These are phyloP conservation scores for Schlechtendalia chinensis DNA, from an alignment of 1,140 invertebrate species.

Conservation along the genomic window DNA sequence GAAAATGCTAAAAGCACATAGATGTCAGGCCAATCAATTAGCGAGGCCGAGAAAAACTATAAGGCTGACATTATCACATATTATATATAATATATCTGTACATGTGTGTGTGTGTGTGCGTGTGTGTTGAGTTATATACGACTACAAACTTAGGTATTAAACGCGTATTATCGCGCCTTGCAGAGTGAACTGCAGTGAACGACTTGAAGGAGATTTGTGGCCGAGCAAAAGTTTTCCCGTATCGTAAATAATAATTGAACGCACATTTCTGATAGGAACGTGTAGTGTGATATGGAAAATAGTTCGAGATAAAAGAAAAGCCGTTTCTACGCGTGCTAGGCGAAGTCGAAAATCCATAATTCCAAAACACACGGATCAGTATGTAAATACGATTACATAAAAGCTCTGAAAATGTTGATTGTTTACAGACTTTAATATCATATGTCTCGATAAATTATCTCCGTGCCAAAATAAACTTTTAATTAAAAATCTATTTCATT, in stretches of 20 bases:
- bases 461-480: too few species aligned
- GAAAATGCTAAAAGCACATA: neutral
- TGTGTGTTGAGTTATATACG: neutral
- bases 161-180: neutral
- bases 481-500: too few species aligned
- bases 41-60: neutral
- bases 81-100: neutral
- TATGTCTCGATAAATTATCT: too few species aligned
- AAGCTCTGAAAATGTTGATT: too few species aligned
- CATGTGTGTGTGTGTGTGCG: neutral
- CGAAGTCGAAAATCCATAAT: conserved; percentile 11
- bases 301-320: conserved; percentile 5
- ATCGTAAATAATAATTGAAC: conserved; percentile 47
- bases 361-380: neutral
- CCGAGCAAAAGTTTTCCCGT: conserved; percentile 14
- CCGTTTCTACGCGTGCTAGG: neutral
- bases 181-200: conserved; percentile 10
- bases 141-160: neutral
- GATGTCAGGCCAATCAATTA: neutral
- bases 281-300: neutral
- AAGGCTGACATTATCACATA: neutral
- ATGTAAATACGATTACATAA: neutral
- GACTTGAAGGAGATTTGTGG: neutral
- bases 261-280: conserved; percentile 21
- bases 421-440: too few species aligned